Evolutionary conservation across 2,797 vertebrate species (phyloP).

Genomic region (Tangara arthus): DNA sequence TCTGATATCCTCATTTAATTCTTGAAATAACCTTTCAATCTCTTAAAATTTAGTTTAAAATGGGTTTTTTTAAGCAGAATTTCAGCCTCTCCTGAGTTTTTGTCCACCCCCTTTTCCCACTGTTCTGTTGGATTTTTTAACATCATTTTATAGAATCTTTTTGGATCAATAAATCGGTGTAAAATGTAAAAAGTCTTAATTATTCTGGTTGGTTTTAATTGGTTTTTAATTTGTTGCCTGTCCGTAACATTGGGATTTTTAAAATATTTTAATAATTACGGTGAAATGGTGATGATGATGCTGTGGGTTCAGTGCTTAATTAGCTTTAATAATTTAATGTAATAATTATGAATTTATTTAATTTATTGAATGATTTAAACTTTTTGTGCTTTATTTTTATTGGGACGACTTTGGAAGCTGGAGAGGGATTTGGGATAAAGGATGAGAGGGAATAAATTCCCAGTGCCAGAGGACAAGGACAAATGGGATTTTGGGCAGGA

Average conservation of each 20-base stretch:
- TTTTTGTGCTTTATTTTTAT: not conserved
- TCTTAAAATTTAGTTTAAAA: not conserved
- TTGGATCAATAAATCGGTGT: not conserved
- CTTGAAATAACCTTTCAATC: not conserved
- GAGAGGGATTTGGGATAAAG: not conserved
- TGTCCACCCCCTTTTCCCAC: not conserved
- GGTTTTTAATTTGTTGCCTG: not conserved
- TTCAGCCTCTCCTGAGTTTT: not conserved
- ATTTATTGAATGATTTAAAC: too few species aligned
- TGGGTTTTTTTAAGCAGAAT: not conserved
- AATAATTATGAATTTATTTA: too few species aligned
- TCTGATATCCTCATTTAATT: too few species aligned
- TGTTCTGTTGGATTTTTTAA: accelerated
- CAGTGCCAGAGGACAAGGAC: too few species aligned
- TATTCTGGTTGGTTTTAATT: not conserved
- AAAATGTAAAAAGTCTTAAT: not conserved
- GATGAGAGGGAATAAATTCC: not conserved
- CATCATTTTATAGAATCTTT: accelerated
- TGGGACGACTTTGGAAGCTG: not conserved
- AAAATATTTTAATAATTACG: not conserved
- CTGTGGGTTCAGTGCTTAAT: not conserved
- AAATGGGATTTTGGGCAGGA: not conserved
- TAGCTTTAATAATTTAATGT: not conserved
- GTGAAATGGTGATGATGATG: too few species aligned
- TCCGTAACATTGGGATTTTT: accelerated